Percentiles rank a stretch among this genome's conserved stretches.
These are phyloP conservation scores for Lordiphosa collinella DNA, from an alignment of 1,140 invertebrate species.

Conservation along the genomic window DNA sequence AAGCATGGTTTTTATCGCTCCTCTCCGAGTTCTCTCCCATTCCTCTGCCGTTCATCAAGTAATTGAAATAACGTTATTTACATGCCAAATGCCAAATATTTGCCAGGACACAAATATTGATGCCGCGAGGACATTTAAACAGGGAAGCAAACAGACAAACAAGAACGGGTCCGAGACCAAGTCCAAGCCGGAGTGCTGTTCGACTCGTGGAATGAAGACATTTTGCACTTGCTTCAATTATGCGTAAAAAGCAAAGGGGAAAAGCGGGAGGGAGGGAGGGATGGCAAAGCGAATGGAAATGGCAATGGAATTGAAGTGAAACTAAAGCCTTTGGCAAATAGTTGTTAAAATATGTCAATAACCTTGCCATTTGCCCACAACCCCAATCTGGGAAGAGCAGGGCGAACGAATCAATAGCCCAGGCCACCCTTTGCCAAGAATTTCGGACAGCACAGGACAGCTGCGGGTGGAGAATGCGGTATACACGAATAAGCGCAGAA, in stretches of 20 bases:
- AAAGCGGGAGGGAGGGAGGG: not conserved
- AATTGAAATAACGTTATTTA: slow-evolving; percentile 75
- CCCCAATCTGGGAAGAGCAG: not conserved
- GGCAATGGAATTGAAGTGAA: slow-evolving; percentile 65
- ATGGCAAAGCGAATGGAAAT: not conserved
- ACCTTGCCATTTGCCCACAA: slow-evolving; percentile 51
- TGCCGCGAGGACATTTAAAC: slow-evolving; percentile 66
- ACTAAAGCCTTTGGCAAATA: slow-evolving; percentile 76
- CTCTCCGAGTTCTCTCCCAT: not conserved
- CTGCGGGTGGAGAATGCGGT: slow-evolving; percentile 12
- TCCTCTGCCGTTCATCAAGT: slow-evolving; percentile 36
- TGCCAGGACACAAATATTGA: slow-evolving; percentile 69
- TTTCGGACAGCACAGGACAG: slow-evolving; percentile 33
- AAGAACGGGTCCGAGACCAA: slow-evolving; percentile 9
- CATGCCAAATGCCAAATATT: slow-evolving; percentile 71
- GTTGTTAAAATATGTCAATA: slow-evolving; percentile 77
- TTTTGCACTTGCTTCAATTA: slow-evolving; percentile 75
- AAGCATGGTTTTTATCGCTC: not conserved
- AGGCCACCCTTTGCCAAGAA: slow-evolving; percentile 44
- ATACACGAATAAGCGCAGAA: slow-evolving; percentile 73
- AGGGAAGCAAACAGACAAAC: slow-evolving; percentile 51
- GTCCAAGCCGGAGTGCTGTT: not conserved
- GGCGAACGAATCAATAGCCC: slow-evolving; percentile 50
- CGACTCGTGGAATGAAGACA: slow-evolving; percentile 51
- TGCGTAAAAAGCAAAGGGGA: slow-evolving; percentile 26